Evolutionary conservation across 1,140 invertebrate species (phyloP), one percentile per base, ranked within the genome.

Genomic region (Neuroterus valhalla): DNA sequence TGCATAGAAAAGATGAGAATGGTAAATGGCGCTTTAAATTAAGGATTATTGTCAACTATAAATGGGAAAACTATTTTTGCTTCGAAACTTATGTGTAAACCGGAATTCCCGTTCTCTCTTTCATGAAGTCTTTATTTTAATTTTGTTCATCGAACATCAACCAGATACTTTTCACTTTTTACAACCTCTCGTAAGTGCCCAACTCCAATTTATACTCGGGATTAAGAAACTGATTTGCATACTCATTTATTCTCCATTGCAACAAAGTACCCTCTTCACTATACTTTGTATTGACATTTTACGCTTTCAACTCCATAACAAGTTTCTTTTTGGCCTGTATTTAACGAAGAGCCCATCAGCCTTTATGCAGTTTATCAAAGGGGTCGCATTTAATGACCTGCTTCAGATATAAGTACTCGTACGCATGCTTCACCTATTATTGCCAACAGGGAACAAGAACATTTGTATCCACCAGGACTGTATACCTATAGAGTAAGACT

Each of bases 191-290:
- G 8, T 19, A 21, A 21, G 6, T 50, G 23, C 3, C 50, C 4
- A 52, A 11, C 23, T 10, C 6, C 2, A 55, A 26, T 55, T 55
- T 26, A 23, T 55, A 21, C 21, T 23, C 23, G 11, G 26, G 52
- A 55, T 55, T 23, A 55, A 31, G 26, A 31, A 55, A 55, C 14
- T 26, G 14, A 55, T 55, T 55, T 55, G 19, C 52, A 55, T 55
- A 12, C 12, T 55, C 2, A 21, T 23, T 21, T 21, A 19, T 19
- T 17, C 17, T 17, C 17, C 19, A 50, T 50, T 50, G 19, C 50
- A 23, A 31, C 52, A 55, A 55, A 55, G 52, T 55, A 23, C 52
- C 3, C 21, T 55, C 31, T 26, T 55, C 19, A 15, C 21, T 23
- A 52, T 10, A 14, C 21, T 52, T 52, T 17, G 8, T 23, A 14